Percentiles rank a stretch among this genome's conserved stretches.
Evolutionary conservation across 2,888 invertebrate species (phyloP).

Genomic region (Cephus nigrinus): DNA sequence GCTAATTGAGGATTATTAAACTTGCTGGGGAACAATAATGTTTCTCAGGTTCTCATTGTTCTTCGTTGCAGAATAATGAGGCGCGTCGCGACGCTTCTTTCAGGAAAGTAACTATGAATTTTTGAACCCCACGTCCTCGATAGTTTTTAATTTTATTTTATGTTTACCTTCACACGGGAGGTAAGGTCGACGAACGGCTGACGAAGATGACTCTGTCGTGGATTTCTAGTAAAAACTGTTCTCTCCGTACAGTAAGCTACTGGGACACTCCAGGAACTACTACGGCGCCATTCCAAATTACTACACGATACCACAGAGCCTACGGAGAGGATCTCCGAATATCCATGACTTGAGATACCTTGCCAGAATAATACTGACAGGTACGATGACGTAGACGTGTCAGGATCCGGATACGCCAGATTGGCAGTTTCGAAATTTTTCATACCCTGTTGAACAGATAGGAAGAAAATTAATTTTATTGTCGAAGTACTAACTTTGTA

Average conservation of each 20-base stretch:
- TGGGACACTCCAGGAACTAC: slow-evolving; percentile 69
- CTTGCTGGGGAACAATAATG: neutral
- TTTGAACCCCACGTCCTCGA: neutral
- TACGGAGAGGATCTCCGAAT: slow-evolving; percentile 70
- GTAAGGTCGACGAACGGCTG: slow-evolving; percentile 67
- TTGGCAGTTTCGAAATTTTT: slow-evolving; percentile 59
- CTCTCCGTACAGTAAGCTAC: slow-evolving; percentile 74
- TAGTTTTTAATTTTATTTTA: neutral
- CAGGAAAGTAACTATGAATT: neutral
- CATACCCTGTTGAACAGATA: slow-evolving; percentile 49
- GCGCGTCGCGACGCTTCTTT: neutral
- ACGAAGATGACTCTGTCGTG: slow-evolving; percentile 69
- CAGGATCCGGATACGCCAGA: slow-evolving; percentile 46
- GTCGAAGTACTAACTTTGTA: neutral
- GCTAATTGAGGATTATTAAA: slow-evolving; percentile 1
- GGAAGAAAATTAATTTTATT: neutral
- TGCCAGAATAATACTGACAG: slow-evolving; percentile 66
- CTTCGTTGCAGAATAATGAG: neutral
- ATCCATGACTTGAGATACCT: slow-evolving; percentile 65
- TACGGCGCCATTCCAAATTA: slow-evolving; percentile 73
- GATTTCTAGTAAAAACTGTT: slow-evolving; percentile 72
- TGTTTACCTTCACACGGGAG: slow-evolving; percentile 49
- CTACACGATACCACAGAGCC: slow-evolving; percentile 72
- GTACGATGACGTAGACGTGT: slow-evolving; percentile 52
- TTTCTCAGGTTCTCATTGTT: slow-evolving; percentile 5